phyloP scores from a whole-genome alignment of 1,140 invertebrate genomes.

The Ctenoplectra terminalis region DNA sequence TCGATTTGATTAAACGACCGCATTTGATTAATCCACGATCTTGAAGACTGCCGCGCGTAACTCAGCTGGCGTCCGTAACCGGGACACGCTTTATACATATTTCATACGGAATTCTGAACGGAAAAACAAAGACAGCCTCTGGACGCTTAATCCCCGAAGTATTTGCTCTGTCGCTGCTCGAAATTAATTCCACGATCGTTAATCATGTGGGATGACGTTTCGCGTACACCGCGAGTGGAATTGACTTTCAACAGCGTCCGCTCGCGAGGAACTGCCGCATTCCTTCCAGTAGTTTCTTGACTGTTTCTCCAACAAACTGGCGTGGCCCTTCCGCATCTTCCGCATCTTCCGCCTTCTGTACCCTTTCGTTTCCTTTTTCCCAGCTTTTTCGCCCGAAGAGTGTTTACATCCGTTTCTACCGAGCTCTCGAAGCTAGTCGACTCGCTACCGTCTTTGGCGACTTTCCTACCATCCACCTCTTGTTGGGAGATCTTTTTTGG shows the following conservation, averaged over 20 bases:
- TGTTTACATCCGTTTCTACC: constrained; percentile 31
- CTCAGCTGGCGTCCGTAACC: background rate
- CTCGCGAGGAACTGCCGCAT: constrained; percentile 32
- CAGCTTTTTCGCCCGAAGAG: constrained; percentile 42
- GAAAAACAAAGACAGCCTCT: constrained; percentile 41
- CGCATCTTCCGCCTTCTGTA: constrained; percentile 22
- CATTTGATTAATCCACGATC: constrained; percentile 34
- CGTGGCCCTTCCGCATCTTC: constrained; percentile 10
- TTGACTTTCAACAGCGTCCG: constrained; percentile 41
- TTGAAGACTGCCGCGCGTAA: constrained; percentile 2
- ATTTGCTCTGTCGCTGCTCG: constrained; percentile 50
- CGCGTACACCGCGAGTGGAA: constrained; percentile 47
- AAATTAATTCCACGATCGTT: constrained; percentile 66
- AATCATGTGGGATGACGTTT: constrained; percentile 61
- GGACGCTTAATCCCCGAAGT: constrained; percentile 42
- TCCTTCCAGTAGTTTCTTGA: constrained; percentile 43
- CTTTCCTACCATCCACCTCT: background rate
- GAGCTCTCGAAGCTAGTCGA: background rate
- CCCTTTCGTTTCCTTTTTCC: constrained; percentile 26
- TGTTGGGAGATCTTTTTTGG: background rate
- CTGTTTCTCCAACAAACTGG: background rate
- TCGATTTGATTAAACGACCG: constrained; percentile 39
- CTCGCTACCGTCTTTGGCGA: background rate
- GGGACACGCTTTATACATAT: constrained; percentile 43
- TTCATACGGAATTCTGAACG: constrained; percentile 27